Conservation (phyloP, 2,888 invertebrate species). For the Arge pagana region DNA sequence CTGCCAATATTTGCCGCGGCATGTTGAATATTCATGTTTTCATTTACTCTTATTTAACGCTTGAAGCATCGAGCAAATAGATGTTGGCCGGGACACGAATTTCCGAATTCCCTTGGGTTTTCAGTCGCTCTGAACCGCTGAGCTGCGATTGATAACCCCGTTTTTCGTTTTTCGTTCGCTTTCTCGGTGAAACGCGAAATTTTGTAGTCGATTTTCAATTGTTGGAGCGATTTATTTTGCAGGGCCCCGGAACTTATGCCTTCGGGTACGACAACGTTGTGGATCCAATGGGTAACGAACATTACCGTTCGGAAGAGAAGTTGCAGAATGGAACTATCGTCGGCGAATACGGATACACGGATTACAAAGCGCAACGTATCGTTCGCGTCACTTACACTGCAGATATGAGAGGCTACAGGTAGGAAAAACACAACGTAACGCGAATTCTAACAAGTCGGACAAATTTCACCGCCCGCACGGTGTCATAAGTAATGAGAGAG, state of each 20-base stretch:
- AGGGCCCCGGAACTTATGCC: conserved; percentile 70
- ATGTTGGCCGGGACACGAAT: too few species aligned
- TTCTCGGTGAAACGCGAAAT: background rate
- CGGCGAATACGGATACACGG: conserved; percentile 71
- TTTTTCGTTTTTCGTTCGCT: too few species aligned
- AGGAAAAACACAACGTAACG: too few species aligned
- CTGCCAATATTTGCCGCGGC: too few species aligned
- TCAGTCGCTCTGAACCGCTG: background rate
- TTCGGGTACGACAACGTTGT: conserved; percentile 72
- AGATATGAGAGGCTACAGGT: conserved; percentile 34
- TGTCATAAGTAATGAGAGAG: too few species aligned
- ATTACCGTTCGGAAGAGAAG: conserved; percentile 73
- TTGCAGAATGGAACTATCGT: conserved; percentile 72
- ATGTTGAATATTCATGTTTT: too few species aligned
- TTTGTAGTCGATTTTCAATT: background rate
- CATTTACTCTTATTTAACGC: too few species aligned
- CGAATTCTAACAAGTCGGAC: too few species aligned
- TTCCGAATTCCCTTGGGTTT: background rate
- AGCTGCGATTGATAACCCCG: too few species aligned
- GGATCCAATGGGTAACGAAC: conserved; percentile 69
- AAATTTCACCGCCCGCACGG: too few species aligned
- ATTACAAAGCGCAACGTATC: conserved; percentile 25
- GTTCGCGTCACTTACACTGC: conserved; percentile 29
- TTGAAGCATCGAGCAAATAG: too few species aligned
- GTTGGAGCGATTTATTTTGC: conserved; percentile 6